Conservation (phyloP, 2,113 vertebrate species). For the Lagopus leucura region DNA sequence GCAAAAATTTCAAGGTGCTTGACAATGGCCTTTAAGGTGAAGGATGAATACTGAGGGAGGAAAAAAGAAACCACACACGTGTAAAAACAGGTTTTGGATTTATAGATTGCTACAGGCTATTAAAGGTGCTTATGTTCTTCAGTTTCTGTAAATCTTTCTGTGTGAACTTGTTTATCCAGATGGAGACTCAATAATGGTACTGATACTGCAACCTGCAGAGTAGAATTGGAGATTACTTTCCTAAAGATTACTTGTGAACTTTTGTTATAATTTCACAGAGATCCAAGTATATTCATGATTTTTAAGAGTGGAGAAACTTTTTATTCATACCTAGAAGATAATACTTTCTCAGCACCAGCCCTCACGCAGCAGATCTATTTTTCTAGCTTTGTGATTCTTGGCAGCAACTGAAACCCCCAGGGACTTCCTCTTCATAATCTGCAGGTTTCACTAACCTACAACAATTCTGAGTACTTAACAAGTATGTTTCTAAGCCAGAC, state of each 20-base stretch:
- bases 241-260: not conserved
- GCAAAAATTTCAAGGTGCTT: slow-evolving; percentile 45
- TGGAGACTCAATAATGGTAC: not conserved
- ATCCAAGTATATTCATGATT: not conserved
- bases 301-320: not conserved
- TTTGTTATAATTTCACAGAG: not conserved
- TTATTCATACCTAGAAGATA: not conserved
- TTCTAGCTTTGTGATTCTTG: slow-evolving; percentile 2
- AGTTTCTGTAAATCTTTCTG: not conserved
- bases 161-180: not conserved
- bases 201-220: not conserved
- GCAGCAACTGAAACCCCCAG: not conserved
- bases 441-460: not conserved
- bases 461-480: not conserved
- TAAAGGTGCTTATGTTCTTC: not conserved
- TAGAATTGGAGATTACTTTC: not conserved
- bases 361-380: not conserved
- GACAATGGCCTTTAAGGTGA: slow-evolving; percentile 37
- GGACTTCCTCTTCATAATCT: not conserved
- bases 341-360: not conserved
- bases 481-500: not conserved
- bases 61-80: not conserved
- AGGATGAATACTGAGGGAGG: not conserved
- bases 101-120: not conserved
- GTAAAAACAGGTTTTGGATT: not conserved